A percentile compares a stretch with the other conserved stretches of the same genome.
These are phyloP conservation scores for Drosophila sordidapex DNA, from an alignment of 2,888 invertebrate genomes.

Conservation along the genomic window DNA sequence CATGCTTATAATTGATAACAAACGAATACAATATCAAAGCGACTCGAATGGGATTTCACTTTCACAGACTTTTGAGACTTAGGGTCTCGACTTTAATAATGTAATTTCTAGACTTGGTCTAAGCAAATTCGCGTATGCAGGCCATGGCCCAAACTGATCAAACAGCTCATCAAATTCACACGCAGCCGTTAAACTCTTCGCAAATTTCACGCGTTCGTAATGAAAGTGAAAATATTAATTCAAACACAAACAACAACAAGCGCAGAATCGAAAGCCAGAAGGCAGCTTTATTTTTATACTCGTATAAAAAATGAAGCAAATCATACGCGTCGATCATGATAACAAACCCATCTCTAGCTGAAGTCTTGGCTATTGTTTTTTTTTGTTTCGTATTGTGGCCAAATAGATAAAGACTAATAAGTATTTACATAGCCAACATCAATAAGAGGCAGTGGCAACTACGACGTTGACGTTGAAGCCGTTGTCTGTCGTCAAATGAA, in stretches of 20 bases:
- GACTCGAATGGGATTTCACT: slow-evolving; percentile 40
- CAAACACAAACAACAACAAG: slow-evolving; percentile 3
- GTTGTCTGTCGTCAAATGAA: slow-evolving; percentile 49
- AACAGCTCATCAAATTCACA: slow-evolving; percentile 62
- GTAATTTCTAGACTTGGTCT: slow-evolving; percentile 17
- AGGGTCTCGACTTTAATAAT: slow-evolving; percentile 1
- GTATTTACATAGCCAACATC: background rate
- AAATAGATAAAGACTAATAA: slow-evolving; percentile 35
- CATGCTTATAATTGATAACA: background rate
- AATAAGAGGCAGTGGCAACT: background rate
- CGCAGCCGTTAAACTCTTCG: slow-evolving; percentile 62
- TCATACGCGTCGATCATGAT: slow-evolving; percentile 37
- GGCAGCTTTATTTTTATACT: slow-evolving; percentile 20
- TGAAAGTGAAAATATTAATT: slow-evolving; percentile 68
- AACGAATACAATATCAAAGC: background rate
- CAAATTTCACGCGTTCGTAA: slow-evolving; percentile 63
- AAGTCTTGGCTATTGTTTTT: background rate
- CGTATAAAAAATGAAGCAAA: slow-evolving; percentile 39
- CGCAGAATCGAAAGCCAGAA: slow-evolving; percentile 11
- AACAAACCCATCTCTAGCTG: slow-evolving; percentile 23
- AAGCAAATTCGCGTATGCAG: slow-evolving; percentile 1
- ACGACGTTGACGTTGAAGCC: background rate
- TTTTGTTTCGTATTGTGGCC: slow-evolving; percentile 41
- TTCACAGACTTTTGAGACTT: slow-evolving; percentile 25
- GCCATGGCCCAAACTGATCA: slow-evolving; percentile 6